A percentile compares a stretch with the other conserved stretches of the same genome.
These are phyloP conservation scores for Tangara arthus DNA, from an alignment of 2,797 vertebrate species.

Conservation along the genomic window DNA sequence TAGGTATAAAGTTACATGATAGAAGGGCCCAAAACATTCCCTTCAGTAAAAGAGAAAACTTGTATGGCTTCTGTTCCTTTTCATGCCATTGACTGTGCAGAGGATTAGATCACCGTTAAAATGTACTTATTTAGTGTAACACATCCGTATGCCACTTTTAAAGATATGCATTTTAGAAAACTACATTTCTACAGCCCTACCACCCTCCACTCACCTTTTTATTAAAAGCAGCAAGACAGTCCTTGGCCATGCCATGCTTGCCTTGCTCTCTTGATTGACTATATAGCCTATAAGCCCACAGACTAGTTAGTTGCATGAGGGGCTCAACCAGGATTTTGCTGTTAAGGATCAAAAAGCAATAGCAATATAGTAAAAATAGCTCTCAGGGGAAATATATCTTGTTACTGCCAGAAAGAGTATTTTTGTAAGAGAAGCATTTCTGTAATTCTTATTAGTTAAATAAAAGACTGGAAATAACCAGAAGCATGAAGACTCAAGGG, in stretches of 20 bases:
- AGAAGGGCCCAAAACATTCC: background rate
- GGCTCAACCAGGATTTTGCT: background rate
- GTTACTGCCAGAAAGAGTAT: constrained; percentile 32
- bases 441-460: constrained; percentile 51
- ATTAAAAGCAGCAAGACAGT: background rate
- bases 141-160: background rate
- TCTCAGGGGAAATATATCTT: constrained; percentile 31
- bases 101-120: background rate
- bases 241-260: background rate
- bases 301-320: background rate
- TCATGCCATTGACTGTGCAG: background rate
- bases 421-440: constrained; percentile 36
- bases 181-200: background rate
- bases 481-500: constrained; percentile 9
- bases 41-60: background rate
- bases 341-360: constrained; percentile 39
- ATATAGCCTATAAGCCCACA: background rate
- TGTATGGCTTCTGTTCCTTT: background rate
- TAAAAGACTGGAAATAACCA: constrained; percentile 43
- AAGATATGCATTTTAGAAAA: background rate
- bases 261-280: background rate
- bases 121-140: background rate
- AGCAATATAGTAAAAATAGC: constrained; percentile 35
- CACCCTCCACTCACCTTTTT: background rate
- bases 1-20: constrained; percentile 29